These are phyloP conservation scores for Microplitis demolitor DNA, from an alignment of 1,140 invertebrate species.

Conservation along the genomic window DNA sequence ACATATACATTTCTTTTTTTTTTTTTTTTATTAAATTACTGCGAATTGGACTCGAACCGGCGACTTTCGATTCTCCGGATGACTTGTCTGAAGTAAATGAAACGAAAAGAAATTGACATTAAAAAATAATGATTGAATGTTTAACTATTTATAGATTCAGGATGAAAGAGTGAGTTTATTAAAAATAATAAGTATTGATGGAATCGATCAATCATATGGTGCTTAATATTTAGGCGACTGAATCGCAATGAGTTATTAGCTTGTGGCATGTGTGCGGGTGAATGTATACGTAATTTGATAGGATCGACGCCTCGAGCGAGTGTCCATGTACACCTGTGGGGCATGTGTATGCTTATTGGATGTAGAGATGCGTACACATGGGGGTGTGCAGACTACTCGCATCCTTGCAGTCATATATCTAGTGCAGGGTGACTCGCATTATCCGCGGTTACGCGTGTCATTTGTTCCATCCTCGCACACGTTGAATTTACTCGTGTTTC, in stretches of 20 bases:
- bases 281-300: conserved; percentile 51
- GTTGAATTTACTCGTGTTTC: too few species aligned
- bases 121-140: too few species aligned
- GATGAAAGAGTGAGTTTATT: background rate
- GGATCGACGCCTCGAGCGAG: conserved; percentile 43
- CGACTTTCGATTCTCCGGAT: too few species aligned
- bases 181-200: background rate
- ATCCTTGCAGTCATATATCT: conserved; percentile 1
- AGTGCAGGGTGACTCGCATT: conserved; percentile 44
- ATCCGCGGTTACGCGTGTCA: conserved; percentile 56
- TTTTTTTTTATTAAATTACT: too few species aligned
- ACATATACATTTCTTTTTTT: too few species aligned
- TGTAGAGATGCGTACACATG: background rate
- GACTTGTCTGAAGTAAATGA: too few species aligned
- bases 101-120: too few species aligned
- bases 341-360: conserved; percentile 18
- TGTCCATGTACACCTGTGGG: conserved; percentile 25
- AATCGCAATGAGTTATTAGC: conserved; percentile 58
- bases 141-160: too few species aligned
- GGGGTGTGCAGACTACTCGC: background rate
- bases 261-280: conserved; percentile 45
- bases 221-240: conserved; percentile 48
- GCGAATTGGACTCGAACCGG: too few species aligned
- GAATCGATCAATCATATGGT: background rate
- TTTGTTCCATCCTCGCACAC: conserved; percentile 44